Conservation (phyloP, 2,797 vertebrate species). For the Todus mexicanus region DNA sequence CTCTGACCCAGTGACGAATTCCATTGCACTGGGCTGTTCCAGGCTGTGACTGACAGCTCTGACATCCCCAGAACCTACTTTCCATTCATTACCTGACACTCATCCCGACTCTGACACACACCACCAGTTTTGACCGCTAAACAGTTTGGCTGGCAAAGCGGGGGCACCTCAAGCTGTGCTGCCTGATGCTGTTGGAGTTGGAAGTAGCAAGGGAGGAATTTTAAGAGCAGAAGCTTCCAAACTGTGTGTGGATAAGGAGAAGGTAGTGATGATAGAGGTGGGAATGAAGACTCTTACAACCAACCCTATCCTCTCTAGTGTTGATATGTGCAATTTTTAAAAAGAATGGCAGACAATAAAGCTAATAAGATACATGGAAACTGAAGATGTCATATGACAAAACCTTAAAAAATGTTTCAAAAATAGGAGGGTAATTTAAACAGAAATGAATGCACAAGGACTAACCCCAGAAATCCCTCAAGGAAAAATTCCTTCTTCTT, state of each 20-base stretch:
- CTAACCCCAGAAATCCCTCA: neutral
- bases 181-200: neutral
- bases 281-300: neutral
- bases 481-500: neutral
- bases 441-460: neutral
- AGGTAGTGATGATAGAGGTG: neutral
- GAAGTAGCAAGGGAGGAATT: neutral
- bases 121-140: neutral
- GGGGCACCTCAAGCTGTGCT: neutral
- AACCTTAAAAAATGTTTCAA: neutral
- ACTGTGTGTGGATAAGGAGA: neutral
- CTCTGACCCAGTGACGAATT: neutral
- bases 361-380: neutral
- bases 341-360: neutral
- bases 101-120: accelerated
- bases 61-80: neutral
- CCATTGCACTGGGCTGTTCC: neutral
- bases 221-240: neutral
- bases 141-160: neutral
- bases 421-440: neutral
- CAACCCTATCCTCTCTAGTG: neutral
- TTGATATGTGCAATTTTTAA: neutral
- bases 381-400: neutral
- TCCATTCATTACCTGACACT: neutral
- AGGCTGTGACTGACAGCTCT: neutral